Base-by-base conservation (phyloP, 2,797 vertebrate species). In the Botia kubotai region DNA sequence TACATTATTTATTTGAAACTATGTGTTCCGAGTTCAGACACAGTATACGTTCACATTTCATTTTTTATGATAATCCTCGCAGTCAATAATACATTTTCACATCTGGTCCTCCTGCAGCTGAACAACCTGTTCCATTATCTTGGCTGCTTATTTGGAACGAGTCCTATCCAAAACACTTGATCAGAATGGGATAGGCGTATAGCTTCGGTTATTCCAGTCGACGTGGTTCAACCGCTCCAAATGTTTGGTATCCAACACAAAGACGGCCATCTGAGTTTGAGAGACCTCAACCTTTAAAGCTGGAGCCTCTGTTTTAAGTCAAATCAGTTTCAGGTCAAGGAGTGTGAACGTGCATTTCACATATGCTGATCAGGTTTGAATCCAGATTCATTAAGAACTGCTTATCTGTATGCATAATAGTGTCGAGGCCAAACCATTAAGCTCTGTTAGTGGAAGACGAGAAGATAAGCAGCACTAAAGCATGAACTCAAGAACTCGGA, bases 211-310 rank as follows among this genome's bases (percentile, higher is more conserved):
- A 66, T 66, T 80, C 21, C 29, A 80, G 60, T 70, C 7, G 16
- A 53, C 60, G 39, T 80, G 60, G 62, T 43, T 82, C 72, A 82
- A 83, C 6, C 70, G 26, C 63, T 78, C 57, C 71, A 75, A 72
- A 82, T 74, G 62, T 83, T 78, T 79, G 69, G 70, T 75, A 74
- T 73, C 17, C 2, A 67, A 50, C 72, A 55, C 65, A 74, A 63
- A 63, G 71, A 75, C 65, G 29, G 11, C 74, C 60, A 65, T 65
- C 21, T 23, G 60, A 52, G 11, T 75, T 63, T 53, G 67, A 68
- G 50, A 13, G 65, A 72, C 52, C 33, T 17, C 14, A 43, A 65
- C 19, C 39, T 23, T 23, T 52, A 36, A 33, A 8, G 19, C 50
- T 67, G 58, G 29, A 66, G 55, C 21, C n/a, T 16, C 21, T 77